Evolutionary conservation across 2,797 vertebrate species (phyloP).

Genomic region (Eremophila alpestris): DNA sequence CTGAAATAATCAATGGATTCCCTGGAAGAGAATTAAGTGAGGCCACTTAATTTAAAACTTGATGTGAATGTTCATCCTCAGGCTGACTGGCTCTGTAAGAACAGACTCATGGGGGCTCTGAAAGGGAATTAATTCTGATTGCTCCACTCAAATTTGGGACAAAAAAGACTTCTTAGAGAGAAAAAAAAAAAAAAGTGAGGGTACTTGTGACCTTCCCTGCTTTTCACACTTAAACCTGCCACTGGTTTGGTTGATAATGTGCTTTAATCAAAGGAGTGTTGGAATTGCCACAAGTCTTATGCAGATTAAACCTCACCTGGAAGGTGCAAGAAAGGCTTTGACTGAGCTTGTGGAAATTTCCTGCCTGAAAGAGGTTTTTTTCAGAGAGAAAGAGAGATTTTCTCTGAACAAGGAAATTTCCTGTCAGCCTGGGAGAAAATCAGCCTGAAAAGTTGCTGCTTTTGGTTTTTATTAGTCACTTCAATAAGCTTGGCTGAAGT

Average conservation of each 20-base stretch:
- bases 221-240: not conserved
- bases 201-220: not conserved
- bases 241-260: not conserved
- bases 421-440: not conserved
- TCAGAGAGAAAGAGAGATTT: not conserved
- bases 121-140: not conserved
- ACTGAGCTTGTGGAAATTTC: not conserved
- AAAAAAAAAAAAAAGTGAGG: rapidly evolving
- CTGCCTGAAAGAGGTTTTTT: not conserved
- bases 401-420: not conserved
- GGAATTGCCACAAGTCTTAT: not conserved
- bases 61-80: not conserved
- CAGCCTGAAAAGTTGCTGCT: not conserved
- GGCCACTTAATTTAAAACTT: not conserved
- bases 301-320: not conserved
- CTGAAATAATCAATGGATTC: not conserved
- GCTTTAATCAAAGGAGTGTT: not conserved
- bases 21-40: not conserved
- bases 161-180: not conserved
- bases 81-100: not conserved
- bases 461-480: not conserved
- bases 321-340: not conserved
- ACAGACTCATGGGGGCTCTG: not conserved
- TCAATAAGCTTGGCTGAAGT: not conserved
- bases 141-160: not conserved